Percentiles rank a stretch among this genome's conserved stretches.
Conservation (phyloP, 2,888 invertebrate genomes). For the Nomada goodeniana region DNA sequence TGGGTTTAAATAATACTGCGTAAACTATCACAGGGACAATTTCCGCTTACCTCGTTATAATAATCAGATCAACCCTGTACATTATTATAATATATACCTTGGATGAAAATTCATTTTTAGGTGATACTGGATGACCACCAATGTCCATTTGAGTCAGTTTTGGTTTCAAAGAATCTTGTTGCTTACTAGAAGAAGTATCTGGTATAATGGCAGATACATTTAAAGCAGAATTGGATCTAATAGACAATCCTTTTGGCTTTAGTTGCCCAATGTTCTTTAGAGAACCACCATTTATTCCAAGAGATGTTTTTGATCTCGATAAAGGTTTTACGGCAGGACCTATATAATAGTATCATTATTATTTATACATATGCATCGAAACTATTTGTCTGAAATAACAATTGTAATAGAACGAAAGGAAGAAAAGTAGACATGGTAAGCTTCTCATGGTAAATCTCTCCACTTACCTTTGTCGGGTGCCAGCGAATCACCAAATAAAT, state of each 20-base stretch:
- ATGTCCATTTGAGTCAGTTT: constrained; percentile 52
- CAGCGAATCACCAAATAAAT: constrained; percentile 52
- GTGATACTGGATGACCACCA: constrained; percentile 44
- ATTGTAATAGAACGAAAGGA: neutral
- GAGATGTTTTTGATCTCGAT: constrained; percentile 50
- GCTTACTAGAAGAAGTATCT: constrained; percentile 14
- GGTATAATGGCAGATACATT: constrained; percentile 57
- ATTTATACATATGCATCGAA: neutral
- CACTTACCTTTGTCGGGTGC: constrained; percentile 46
- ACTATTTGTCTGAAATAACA: neutral
- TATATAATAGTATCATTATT: constrained; percentile 1
- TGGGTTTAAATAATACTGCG: no score
- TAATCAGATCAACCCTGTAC: no score
- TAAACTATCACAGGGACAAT: no score
- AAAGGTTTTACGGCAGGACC: constrained; percentile 37
- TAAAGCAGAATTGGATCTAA: constrained; percentile 71
- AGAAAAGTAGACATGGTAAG: constrained; percentile 5
- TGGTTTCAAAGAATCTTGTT: constrained; percentile 45
- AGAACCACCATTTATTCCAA: constrained; percentile 32
- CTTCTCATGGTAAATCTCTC: neutral
- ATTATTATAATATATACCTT: constrained; percentile 45
- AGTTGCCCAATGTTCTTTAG: constrained; percentile 50
- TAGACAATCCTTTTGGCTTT: constrained; percentile 73
- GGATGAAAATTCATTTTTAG: constrained; percentile 35
- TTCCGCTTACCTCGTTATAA: no score